These are phyloP conservation scores for Brachymystax lenok DNA, from an alignment of 2,797 vertebrate species.

Conservation along the genomic window DNA sequence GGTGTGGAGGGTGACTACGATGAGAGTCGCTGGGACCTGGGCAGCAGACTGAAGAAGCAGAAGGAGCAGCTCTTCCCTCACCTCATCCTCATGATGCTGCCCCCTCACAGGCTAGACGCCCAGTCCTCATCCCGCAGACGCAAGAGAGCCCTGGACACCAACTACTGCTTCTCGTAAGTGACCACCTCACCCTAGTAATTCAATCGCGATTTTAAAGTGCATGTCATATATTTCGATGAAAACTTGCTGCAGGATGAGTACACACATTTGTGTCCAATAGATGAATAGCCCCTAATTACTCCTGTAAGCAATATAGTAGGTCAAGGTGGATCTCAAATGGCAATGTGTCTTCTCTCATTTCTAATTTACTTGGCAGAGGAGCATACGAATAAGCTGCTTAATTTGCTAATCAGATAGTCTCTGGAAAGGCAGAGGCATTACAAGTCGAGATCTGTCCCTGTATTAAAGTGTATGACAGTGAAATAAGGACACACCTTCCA, in stretches of 20 bases:
- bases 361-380: slow-evolving; percentile 32
- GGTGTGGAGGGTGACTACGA: slow-evolving; percentile 87
- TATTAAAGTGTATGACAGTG: slow-evolving; percentile 50
- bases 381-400: not conserved
- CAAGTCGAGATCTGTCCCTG: slow-evolving; percentile 75
- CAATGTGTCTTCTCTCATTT: slow-evolving; percentile 39
- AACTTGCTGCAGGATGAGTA: no score
- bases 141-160: slow-evolving; percentile 94
- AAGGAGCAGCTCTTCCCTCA: slow-evolving; percentile 87
- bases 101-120: slow-evolving; percentile 88
- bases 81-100: slow-evolving; percentile 97
- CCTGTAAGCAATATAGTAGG: not conserved
- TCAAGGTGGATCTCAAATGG: slow-evolving; percentile 18
- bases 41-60: slow-evolving; percentile 79
- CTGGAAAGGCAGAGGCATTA: slow-evolving; percentile 59
- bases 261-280: no score
- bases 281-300: no score
- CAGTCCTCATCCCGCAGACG: slow-evolving; percentile 83
- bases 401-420: slow-evolving; percentile 2
- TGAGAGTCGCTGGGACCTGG: slow-evolving; percentile 75
- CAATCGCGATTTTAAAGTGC: not conserved
- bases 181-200: slow-evolving; percentile 20
- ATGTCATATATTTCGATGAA: no score
- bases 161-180: slow-evolving; percentile 94
- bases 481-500: slow-evolving; percentile 78